A percentile compares a stretch with the other conserved stretches of the same genome.
phyloP scores from a whole-genome alignment of 2,888 invertebrate genomes.

The Exephanes ischioxanthus region DNA sequence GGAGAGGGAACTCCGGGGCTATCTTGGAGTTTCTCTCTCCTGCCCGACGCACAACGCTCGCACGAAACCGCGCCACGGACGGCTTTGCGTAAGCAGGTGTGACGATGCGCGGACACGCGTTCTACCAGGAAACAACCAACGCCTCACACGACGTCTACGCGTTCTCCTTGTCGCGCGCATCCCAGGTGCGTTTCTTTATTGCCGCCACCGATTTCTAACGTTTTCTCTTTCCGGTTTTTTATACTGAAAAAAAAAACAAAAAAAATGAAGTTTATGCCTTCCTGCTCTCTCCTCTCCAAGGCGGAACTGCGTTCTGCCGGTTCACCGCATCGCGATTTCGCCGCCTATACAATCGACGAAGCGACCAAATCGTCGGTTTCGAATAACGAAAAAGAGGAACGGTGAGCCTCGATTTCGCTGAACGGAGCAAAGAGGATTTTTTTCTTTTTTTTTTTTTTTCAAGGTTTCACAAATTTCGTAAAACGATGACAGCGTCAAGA shows the following conservation, averaged over 20 bases:
- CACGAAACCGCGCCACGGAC: conserved; percentile 67
- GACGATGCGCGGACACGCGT: conserved; percentile 85
- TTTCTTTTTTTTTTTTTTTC: neutral
- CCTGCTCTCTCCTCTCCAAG: neutral
- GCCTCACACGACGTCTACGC: conserved; percentile 78
- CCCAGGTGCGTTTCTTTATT: conserved; percentile 42
- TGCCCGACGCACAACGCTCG: conserved; percentile 1
- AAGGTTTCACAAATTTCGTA: neutral
- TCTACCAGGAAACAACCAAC: conserved; percentile 80
- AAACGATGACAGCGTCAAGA: neutral
- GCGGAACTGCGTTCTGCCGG: neutral
- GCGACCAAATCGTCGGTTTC: too few relatives aligned
- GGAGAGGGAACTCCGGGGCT: conserved; percentile 10
- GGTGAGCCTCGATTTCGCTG: too few relatives aligned
- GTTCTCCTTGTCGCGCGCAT: conserved; percentile 75
- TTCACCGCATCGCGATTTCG: neutral
- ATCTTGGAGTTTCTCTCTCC: neutral
- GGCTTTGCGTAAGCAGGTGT: conserved; percentile 84
- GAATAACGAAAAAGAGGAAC: too few relatives aligned
- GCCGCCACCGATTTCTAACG: conserved; percentile 33
- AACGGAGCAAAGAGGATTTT: too few relatives aligned
- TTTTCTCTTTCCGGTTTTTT: conserved; percentile 37
- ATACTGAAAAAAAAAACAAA: neutral
- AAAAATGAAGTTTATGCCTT: neutral
- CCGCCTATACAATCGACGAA: too few relatives aligned